Evolutionary conservation across 1,140 invertebrate species (phyloP).

Genomic region (Berghia stephanieae): DNA sequence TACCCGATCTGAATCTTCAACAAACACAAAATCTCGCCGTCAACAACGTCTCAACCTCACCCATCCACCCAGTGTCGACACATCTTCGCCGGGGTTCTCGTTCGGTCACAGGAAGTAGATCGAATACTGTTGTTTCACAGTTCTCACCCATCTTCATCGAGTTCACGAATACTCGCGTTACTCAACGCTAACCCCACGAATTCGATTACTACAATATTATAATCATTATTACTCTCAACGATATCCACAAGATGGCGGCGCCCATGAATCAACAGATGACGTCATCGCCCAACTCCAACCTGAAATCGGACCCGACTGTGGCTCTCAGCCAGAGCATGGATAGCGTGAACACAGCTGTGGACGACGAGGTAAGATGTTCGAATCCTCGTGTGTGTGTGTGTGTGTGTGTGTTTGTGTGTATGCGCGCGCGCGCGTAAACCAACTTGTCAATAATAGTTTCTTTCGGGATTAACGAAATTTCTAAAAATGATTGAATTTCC

Average conservation of each 20-base stretch:
- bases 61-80: neutral
- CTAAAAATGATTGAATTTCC: too few species aligned
- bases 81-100: too few species aligned
- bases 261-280: neutral
- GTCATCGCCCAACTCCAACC: neutral
- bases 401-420: too few species aligned
- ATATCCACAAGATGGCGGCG: slow-evolving; percentile 15
- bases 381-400: neutral
- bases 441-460: too few species aligned
- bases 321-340: slow-evolving; percentile 22
- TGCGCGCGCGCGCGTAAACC: too few species aligned
- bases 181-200: neutral
- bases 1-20: too few species aligned
- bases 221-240: neutral
- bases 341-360: slow-evolving; percentile 28
- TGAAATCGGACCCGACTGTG: neutral
- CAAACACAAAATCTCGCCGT: too few species aligned
- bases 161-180: neutral
- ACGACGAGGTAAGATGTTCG: slow-evolving; percentile 15
- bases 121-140: neutral
- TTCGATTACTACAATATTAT: neutral
- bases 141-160: neutral
- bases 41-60: too few species aligned
- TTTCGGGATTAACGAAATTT: too few species aligned
- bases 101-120: neutral